Conservation (phyloP, 2,797 vertebrate species). For the Lacerta bilineata region DNA sequence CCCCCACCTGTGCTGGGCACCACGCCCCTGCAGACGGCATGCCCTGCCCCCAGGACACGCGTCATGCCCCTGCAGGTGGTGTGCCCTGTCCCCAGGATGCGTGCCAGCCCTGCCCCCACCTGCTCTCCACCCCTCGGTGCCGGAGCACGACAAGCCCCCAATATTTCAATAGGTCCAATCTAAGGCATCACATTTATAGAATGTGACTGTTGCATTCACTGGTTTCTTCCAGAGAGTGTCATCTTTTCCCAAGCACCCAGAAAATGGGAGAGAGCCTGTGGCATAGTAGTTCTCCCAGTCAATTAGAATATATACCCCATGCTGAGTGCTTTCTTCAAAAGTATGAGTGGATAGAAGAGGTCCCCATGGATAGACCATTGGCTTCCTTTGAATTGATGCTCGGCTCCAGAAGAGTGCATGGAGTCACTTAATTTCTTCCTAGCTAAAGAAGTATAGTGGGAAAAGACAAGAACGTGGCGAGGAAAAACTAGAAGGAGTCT, state of each 20-base stretch:
- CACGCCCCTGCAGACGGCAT: no score
- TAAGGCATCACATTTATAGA: neutral
- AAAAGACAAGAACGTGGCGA: no score
- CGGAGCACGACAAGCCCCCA: neutral
- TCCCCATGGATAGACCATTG: no score
- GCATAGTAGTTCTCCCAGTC: neutral
- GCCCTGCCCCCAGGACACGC: no score
- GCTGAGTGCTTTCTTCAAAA: no score
- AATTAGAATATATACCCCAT: neutral
- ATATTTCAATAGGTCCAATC: neutral
- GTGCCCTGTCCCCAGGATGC: no score
- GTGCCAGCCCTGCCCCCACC: no score
- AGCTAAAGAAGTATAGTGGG: neutral
- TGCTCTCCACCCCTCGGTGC: no score
- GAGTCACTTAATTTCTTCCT: neutral
- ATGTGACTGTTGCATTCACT: neutral
- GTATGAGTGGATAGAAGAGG: no score
- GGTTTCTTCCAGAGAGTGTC: neutral
- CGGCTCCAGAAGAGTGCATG: neutral
- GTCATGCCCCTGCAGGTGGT: no score
- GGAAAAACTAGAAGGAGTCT: neutral
- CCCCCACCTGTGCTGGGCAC: no score
- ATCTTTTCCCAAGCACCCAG: neutral
- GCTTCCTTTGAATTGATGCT: neutral
- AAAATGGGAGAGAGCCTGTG: neutral